Evolutionary conservation across 2,888 invertebrate genomes (phyloP).

Genomic region (Calameuta idolon): DNA sequence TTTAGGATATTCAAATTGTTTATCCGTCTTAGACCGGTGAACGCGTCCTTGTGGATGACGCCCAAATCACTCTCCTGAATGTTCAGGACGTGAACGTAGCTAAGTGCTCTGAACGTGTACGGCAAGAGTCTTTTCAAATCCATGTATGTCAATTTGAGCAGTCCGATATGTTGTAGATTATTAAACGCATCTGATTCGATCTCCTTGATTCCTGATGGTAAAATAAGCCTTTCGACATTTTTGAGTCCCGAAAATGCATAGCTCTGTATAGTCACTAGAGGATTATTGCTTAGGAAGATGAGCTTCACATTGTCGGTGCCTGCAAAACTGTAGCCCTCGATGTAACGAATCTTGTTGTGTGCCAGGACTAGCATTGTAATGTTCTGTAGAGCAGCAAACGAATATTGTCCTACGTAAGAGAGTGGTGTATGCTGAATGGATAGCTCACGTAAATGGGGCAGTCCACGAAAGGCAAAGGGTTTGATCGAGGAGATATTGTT

Average conservation of each 20-base stretch:
- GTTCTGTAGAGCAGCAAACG: constrained; percentile 87
- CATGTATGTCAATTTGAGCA: constrained; percentile 86
- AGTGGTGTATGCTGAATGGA: constrained; percentile 90
- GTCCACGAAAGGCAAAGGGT: constrained; percentile 87
- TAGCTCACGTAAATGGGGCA: constrained; percentile 81
- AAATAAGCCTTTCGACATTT: constrained; percentile 84
- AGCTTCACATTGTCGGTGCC: constrained; percentile 87
- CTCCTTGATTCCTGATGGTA: constrained; percentile 82
- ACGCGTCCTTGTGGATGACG: constrained; percentile 78
- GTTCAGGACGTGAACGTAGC: constrained; percentile 80
- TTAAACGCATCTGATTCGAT: constrained; percentile 86
- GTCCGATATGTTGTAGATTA: constrained; percentile 84
- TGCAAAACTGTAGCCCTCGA: constrained; percentile 84
- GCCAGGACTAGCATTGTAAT: constrained; percentile 78
- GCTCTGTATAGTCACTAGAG: constrained; percentile 82
- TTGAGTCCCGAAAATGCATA: constrained; percentile 87
- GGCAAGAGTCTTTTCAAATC: constrained; percentile 79
- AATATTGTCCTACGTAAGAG: constrained; percentile 82
- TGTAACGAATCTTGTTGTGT: constrained; percentile 78
- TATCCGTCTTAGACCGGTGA: constrained; percentile 80
- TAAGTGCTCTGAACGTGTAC: constrained; percentile 82
- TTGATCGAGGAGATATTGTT: constrained; percentile 88
- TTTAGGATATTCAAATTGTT: constrained; percentile 82
- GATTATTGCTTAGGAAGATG: constrained; percentile 87
- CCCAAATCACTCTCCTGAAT: constrained; percentile 88